Percentiles rank a stretch among this genome's conserved stretches.
Evolutionary conservation across 2,797 vertebrate species (phyloP).

Genomic region (Malurus leucopterus): DNA sequence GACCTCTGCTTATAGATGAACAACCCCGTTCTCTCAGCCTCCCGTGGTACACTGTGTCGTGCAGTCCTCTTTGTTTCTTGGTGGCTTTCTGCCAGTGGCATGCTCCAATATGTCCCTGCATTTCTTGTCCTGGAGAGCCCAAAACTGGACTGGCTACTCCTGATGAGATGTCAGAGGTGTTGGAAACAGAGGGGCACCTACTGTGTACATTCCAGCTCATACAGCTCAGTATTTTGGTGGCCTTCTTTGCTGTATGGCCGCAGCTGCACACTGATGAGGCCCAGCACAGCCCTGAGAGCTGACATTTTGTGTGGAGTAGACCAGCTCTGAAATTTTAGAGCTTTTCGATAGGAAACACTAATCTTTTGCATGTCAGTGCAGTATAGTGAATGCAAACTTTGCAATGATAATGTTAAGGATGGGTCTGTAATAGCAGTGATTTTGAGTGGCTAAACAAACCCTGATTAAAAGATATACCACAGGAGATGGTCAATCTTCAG

Average conservation of each 20-base stretch:
- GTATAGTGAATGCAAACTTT: not conserved
- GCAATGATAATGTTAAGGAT: not conserved
- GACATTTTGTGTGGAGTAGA: not conserved
- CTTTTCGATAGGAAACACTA: not conserved
- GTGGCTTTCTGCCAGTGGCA: not conserved
- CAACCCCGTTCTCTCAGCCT: not conserved
- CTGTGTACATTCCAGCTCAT: not conserved
- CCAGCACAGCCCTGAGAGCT: not conserved
- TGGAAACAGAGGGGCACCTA: not conserved
- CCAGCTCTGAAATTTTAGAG: not conserved
- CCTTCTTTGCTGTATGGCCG: not conserved
- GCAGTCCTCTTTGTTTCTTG: not conserved
- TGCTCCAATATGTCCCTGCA: not conserved
- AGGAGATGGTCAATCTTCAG: not conserved
- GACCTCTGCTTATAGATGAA: not conserved
- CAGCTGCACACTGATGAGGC: not conserved
- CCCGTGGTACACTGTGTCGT: not conserved
- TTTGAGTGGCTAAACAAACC: not conserved
- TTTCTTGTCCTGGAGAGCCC: not conserved
- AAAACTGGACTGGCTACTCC: not conserved
- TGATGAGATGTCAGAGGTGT: not conserved
- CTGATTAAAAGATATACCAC: not conserved
- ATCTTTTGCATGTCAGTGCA: not conserved
- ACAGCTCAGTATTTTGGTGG: not conserved
- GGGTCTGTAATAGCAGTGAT: not conserved